A percentile compares a stretch with the other conserved stretches of the same genome.
Conservation (phyloP, 2,888 invertebrate species). For the Clanis bilineata region DNA sequence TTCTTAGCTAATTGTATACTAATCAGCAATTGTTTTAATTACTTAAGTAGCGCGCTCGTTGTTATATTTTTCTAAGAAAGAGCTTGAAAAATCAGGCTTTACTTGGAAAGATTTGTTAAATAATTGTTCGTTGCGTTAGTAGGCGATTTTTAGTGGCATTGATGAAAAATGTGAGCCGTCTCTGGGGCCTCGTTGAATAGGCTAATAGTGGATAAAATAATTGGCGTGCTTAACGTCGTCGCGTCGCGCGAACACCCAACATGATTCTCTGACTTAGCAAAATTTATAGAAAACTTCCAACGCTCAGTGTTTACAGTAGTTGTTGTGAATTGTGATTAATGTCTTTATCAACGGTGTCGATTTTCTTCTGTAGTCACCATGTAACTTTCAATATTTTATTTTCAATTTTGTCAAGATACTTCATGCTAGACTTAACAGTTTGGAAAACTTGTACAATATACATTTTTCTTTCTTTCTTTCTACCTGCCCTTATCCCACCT, state of each 20-base stretch:
- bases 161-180: conserved; percentile 39
- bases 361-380: not conserved
- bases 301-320: conserved; percentile 26
- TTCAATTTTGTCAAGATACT: not conserved
- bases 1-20: not conserved
- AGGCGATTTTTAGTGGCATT: conserved; percentile 21
- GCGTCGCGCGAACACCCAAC: conserved; percentile 45
- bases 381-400: not conserved
- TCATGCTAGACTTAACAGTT: not conserved
- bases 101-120: not conserved
- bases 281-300: conserved; percentile 42
- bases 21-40: not conserved
- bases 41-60: not conserved
- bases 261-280: conserved; percentile 39
- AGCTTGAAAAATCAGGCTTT: not conserved
- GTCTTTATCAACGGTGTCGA: not conserved
- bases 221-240: conserved; percentile 55
- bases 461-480: no score
- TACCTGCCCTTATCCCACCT: no score
- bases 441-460: not conserved
- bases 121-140: not conserved
- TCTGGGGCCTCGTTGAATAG: conserved; percentile 38
- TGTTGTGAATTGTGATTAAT: conserved; percentile 4
- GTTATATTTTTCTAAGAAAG: not conserved
- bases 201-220: conserved; percentile 43